phyloP scores from a whole-genome alignment of 2,888 invertebrate genomes.

The Meiosimyza decipiens region DNA sequence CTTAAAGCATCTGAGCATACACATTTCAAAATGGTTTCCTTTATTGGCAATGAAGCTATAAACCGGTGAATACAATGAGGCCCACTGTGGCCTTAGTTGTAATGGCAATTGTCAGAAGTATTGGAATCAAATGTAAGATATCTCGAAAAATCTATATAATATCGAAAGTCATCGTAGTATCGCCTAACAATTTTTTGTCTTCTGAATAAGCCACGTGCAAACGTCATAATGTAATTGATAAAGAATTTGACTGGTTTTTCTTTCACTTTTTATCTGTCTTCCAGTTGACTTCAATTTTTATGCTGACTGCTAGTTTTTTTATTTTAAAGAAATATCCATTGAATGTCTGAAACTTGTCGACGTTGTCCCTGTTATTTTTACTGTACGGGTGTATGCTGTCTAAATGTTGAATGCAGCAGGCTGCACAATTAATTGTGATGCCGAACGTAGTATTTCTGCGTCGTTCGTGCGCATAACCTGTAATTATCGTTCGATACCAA shows the following conservation, averaged over 20 bases:
- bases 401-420: constrained; percentile 8
- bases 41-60: too few relatives aligned
- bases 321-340: background rate
- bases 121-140: too few relatives aligned
- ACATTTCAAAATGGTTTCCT: too few relatives aligned
- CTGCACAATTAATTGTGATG: constrained; percentile 33
- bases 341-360: background rate
- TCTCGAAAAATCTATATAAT: too few relatives aligned
- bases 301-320: background rate
- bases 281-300: constrained; percentile 5
- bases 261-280: background rate
- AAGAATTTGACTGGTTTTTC: constrained; percentile 19
- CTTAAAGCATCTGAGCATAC: too few relatives aligned
- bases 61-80: too few relatives aligned
- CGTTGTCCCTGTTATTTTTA: constrained; percentile 8
- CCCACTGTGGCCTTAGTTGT: too few relatives aligned
- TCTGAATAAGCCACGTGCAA: constrained; percentile 8
- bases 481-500: constrained; percentile 67
- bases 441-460: constrained; percentile 30
- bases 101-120: too few relatives aligned
- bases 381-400: background rate
- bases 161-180: too few relatives aligned
- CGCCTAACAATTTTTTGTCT: too few relatives aligned
- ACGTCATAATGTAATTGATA: constrained; percentile 11
- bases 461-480: constrained; percentile 55